Base-by-base conservation (phyloP, 1,140 invertebrate species). In the Bombus sibiricus region DNA sequence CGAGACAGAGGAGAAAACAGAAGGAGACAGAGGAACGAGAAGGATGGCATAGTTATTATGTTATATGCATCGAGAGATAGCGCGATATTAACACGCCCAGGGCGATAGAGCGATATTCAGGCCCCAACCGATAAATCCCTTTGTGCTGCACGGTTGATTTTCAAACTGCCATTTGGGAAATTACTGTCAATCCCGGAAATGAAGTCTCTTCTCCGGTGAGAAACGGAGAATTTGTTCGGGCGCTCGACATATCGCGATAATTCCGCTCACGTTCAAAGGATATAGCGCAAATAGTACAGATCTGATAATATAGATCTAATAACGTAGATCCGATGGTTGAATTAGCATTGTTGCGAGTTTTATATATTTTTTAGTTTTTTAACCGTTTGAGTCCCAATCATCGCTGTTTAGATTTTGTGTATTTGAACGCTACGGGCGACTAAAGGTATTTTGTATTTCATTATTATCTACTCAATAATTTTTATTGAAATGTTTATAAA, bases 81-180 rank as follows among this genome's bases (percentile, higher is more conserved):
- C 88, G 88, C 78, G 69, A 90, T 84, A 87, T 90, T 93, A 92
- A 93, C 64, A 22, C 90, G 92, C 92, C 77, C 90, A 77, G 89
- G 89, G 91, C 91, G 92, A 93, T 92, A 88, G 89, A 92, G 88
- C 88, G 88, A 91, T 91, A 87, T 86, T 85, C 34, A 4, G 10
- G 82, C 74, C 83, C 76, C 74, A 86, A 57, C 85, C 90, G 92
- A 93, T 93, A 93, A 94, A 94, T 92, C 93, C 92, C 91, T 93
- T 94, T 93, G 93, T 93, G 87, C 92, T 89, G 90, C 89, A 86
- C 91, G 87, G 89, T 92, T 93, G 93, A 93, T 93, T 94, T 92
- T 92, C 92, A 91, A 93, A 93, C 92, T 93, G 89, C 88, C 89
- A 83, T 91, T 89, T 90, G 91, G 92, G 88, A 93, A 93, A 94